These are phyloP conservation scores for Invenusta paracnida DNA, from an alignment of 2,888 invertebrate species.

Conservation along the genomic window DNA sequence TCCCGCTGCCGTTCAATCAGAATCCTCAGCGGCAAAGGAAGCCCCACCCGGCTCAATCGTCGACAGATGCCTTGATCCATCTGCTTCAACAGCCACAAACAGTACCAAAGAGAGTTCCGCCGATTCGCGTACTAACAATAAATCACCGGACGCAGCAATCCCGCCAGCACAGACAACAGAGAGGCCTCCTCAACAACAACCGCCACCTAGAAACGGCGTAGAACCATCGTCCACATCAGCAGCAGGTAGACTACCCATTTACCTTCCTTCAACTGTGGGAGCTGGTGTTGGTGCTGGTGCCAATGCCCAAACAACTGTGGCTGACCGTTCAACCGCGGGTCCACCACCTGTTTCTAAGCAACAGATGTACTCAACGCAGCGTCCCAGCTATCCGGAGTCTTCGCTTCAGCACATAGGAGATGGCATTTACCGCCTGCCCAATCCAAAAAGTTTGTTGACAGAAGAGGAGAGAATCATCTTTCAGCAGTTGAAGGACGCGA, in stretches of 20 bases:
- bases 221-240: not conserved
- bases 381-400: not conserved
- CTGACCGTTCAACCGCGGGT: no score
- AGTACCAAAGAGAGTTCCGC: not conserved
- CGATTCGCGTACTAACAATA: not conserved
- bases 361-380: not conserved
- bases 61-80: not conserved
- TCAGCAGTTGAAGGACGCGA: not conserved
- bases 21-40: no score
- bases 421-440: not conserved
- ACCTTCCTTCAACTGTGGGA: no score
- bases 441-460: no score
- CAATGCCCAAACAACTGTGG: no score
- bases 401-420: not conserved
- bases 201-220: not conserved
- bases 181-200: not conserved
- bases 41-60: not conserved
- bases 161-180: not conserved
- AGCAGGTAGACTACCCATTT: no score
- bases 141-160: not conserved
- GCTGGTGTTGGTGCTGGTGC: no score
- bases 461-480: not conserved
- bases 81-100: not conserved
- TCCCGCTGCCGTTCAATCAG: no score
- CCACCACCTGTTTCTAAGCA: not conserved